Evolutionary conservation across 2,113 vertebrate species (phyloP), one percentile per base, ranked within the genome.

Genomic region (Prunella himalayana): DNA sequence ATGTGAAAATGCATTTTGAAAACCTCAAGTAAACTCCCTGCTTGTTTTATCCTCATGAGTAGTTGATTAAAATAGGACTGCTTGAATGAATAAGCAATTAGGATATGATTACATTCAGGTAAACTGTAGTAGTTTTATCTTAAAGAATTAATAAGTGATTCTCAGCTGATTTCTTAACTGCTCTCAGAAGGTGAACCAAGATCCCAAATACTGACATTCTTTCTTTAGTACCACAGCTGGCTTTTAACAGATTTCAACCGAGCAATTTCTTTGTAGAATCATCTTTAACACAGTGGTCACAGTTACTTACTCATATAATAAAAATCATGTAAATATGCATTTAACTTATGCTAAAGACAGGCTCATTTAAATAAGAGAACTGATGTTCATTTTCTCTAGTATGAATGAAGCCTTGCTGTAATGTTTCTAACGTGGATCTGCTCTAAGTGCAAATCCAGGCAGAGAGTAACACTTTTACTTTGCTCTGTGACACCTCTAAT

Each of bases 61-160:
- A 75, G 88, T 47, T 97, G 94, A 95, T 95, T 96, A 88, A 94
- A 95, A 92, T 80, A 95, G 85, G 86, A 65, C 57, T 95, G 69
- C 82, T 92, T 96, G 97, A 90, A 92, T 95, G 97, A 97, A 96
- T 92, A 90, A 97, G 76, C 84, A 95, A 97, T 97, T 97, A 97
- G 61, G 54, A 79, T 79, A 65, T 92, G 86, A 86, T 97, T 96
- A 92, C 95, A 61, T 91, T 61, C 65, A 94, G 86, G 76, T 97
- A 90, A 96, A 92, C 42, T 82, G 80, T 35, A 87, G 73, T 70
- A 90, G 76, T 53, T 95, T 94, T 94, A 63, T 92, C 70, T 90
- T 91, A 75, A 95, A 76, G 76, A 94, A 89, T 66, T 86, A 91
- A 72, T 78, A 84, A 95, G 59, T 63, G 33, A 84, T 83, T 93